A percentile compares a stretch with the other conserved stretches of the same genome.
Evolutionary conservation across 1,140 invertebrate genomes (phyloP).

Genomic region (Nixonia krombeini): DNA sequence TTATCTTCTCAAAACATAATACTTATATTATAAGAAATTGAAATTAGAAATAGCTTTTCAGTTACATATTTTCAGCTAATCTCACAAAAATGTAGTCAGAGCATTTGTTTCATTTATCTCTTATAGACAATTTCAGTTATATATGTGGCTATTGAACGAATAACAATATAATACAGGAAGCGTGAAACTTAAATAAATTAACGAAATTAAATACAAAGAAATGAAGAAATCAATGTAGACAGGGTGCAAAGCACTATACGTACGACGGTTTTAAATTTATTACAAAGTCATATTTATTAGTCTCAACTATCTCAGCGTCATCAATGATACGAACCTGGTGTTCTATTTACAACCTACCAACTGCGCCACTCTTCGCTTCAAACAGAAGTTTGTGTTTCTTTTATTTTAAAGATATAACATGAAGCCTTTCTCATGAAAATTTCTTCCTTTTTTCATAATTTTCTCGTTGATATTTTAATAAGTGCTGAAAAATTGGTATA

Average conservation of each 20-base stretch:
- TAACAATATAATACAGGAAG: no score
- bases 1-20: no score
- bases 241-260: background rate
- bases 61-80: no score
- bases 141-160: no score
- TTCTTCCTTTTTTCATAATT: background rate
- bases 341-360: slow-evolving; percentile 18
- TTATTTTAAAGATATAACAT: no score
- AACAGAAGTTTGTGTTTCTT: background rate
- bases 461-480: slow-evolving; percentile 13
- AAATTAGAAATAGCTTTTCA: no score
- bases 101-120: no score
- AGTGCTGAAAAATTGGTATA: slow-evolving; percentile 17
- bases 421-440: no score
- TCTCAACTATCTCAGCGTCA: slow-evolving; percentile 6
- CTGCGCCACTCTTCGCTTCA: background rate
- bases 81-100: no score
- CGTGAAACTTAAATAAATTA: slow-evolving; percentile 2
- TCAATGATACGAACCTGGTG: slow-evolving; percentile 5
- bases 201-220: background rate
- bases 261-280: background rate
- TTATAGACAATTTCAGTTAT: no score
- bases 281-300: slow-evolving; percentile 7
- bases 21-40: no score
- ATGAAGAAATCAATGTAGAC: background rate